Evolutionary conservation across 2,113 vertebrate species (phyloP), one percentile per base, ranked within the genome.

Genomic region (Erythrocercus mccallii): DNA sequence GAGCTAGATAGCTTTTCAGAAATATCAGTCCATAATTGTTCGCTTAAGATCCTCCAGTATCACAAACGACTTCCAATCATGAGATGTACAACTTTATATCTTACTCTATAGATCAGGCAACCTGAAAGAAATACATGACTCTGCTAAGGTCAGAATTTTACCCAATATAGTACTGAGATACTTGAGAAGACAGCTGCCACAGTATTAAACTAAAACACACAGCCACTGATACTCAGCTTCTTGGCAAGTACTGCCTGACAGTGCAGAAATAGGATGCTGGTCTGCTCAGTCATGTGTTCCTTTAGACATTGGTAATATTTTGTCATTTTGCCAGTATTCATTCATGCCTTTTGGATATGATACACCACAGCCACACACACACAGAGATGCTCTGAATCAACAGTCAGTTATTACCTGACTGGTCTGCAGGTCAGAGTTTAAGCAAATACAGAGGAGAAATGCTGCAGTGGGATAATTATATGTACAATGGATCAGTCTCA

Each of bases 291-390:
- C 94, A 93, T 51, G 62, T 93, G 86, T 83, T 61, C 78, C 92
- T 81, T 88, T 10, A 95, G 86, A 84, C 88, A 90, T 4, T 12
- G 51, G 79, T 71, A 88, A 71, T 68, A 71, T 16, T 89, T 79
- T 83, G 60, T 88, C 94, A 57, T 53, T 95, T 90, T 91, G 88
- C 90, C 94, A 96, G 86, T 17, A 82, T 74, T 95, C 88, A 86
- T 95, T 95, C 93, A 92, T 88, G 88, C 65, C 81, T 91, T 91
- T 86, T 90, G 72, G 73, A 90, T 54, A 37, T 10, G 47, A 82
- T 37, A 86, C 19, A 71, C n/a, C 57, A 40, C 79, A 90, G 80
- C 40, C 48, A 81, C 56, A n/a, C 12, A 35, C 54, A 58, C 56
- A 38, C 0, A 0, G 5, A 88, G 80, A 66, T 61, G 64, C 44